A percentile compares a stretch with the other conserved stretches of the same genome.
Conservation (phyloP, 2,113 vertebrate genomes). For the Rhineura floridana region DNA sequence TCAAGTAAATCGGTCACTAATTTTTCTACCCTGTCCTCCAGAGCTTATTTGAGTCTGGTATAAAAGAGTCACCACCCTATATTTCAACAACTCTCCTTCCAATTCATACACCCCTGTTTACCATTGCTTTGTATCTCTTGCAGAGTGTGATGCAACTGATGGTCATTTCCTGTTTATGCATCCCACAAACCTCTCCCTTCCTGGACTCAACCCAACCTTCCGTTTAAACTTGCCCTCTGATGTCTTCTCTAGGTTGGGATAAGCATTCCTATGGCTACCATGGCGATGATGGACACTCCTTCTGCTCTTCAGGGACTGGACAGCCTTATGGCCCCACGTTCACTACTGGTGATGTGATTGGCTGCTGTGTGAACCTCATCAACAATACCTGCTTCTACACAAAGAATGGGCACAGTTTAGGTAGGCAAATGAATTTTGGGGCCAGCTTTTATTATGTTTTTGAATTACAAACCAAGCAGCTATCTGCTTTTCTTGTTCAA, state of each 20-base stretch:
- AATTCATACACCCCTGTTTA: neutral
- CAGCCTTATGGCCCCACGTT: conserved; percentile 97
- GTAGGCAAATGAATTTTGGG: conserved; percentile 64
- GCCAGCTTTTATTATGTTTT: neutral
- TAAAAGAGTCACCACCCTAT: neutral
- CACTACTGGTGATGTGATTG: conserved; percentile 97
- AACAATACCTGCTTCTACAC: conserved; percentile 98
- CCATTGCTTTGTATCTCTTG: neutral
- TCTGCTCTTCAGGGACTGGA: conserved; percentile 96
- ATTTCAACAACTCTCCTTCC: neutral
- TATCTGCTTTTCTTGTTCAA: neutral
- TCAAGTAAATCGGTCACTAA: neutral
- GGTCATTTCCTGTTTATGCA: neutral
- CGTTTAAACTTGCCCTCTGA: neutral
- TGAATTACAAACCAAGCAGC: neutral
- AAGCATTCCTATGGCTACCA: conserved; percentile 99
- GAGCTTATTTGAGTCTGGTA: neutral
- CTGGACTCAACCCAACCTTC: too few species aligned
- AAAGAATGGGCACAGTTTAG: conserved; percentile 97
- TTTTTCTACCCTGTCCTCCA: neutral
- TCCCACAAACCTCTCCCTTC: too few species aligned
- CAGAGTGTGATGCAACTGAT: neutral
- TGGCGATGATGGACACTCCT: conserved; percentile 96
- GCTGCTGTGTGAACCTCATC: conserved; percentile 98
- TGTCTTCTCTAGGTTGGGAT: conserved; percentile 87